Conservation (phyloP, 2,113 vertebrate genomes). For the Pelobates fuscus region DNA sequence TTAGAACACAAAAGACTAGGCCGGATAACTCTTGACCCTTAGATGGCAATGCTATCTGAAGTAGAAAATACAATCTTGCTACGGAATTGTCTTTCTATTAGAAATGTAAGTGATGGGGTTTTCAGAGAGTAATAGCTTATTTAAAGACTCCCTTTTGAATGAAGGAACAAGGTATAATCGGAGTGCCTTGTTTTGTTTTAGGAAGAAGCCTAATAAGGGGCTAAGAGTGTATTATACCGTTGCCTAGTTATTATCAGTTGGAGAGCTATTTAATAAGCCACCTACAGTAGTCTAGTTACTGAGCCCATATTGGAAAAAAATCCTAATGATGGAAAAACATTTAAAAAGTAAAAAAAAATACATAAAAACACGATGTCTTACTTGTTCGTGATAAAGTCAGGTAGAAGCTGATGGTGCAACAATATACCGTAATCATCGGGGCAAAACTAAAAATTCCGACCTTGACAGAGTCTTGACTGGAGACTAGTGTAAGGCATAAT, state of each 20-base stretch:
- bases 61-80: conserved; percentile 66
- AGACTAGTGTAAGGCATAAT: too few species aligned
- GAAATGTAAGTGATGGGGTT: conserved; percentile 33
- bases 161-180: conserved; percentile 22
- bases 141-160: conserved; percentile 35
- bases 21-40: conserved; percentile 79
- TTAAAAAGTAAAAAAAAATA: too few species aligned
- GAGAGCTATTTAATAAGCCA: conserved; percentile 21
- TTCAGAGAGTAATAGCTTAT: conserved; percentile 29
- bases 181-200: conserved; percentile 24
- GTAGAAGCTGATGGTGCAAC: too few species aligned
- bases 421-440: too few species aligned
- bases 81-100: conserved; percentile 63
- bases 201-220: conserved; percentile 12
- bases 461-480: too few species aligned
- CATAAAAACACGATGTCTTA: too few species aligned
- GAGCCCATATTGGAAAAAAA: not conserved
- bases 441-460: too few species aligned
- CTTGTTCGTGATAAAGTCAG: too few species aligned
- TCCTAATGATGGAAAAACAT: too few species aligned
- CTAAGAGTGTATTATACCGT: conserved; percentile 4
- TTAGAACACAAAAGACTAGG: conserved; percentile 80
- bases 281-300: conserved; percentile 1
- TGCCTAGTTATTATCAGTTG: conserved; percentile 10
- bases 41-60: conserved; percentile 69